Percentiles rank a stretch among this genome's conserved stretches.
Evolutionary conservation across 2,113 vertebrate genomes (phyloP).

Genomic region (Limanda limanda): DNA sequence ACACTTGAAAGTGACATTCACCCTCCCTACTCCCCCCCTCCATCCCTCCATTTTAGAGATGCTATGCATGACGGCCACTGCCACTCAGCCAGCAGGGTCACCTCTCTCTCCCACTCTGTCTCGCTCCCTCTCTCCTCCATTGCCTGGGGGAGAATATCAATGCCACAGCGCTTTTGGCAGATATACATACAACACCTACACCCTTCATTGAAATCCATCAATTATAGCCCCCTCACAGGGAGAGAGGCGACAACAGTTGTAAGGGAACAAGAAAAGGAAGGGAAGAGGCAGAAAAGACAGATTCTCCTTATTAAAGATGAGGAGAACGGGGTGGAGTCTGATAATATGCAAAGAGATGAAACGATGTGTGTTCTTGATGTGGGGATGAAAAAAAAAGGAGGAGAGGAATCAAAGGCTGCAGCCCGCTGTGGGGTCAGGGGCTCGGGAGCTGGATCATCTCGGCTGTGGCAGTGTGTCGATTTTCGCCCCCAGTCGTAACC

Average conservation of each 20-base stretch:
- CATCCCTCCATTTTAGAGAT: conserved; percentile 79
- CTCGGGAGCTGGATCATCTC: conserved; percentile 88
- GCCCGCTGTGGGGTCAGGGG: conserved; percentile 94
- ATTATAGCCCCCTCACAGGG: conserved; percentile 67
- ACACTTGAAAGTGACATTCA: conserved; percentile 88
- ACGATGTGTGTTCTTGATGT: conserved; percentile 90
- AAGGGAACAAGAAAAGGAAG: conserved; percentile 33
- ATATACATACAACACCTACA: conserved; percentile 80
- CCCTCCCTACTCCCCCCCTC: conserved; percentile 14
- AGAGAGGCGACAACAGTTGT: conserved; percentile 49
- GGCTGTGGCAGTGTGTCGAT: conserved; percentile 87
- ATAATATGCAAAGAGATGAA: conserved; percentile 91
- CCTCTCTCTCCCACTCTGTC: conserved; percentile 72
- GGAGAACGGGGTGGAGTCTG: conserved; percentile 84
- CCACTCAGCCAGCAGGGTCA: conserved; percentile 86
- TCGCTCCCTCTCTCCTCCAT: conserved; percentile 70
- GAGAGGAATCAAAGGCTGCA: conserved; percentile 94
- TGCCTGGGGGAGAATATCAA: conserved; percentile 84
- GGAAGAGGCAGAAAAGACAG: conserved; percentile 73
- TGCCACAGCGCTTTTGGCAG: conserved; percentile 77
- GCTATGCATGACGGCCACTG: conserved; percentile 83
- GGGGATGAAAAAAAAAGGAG: conserved; percentile 91
- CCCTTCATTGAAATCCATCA: conserved; percentile 77
- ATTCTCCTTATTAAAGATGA: conserved; percentile 87
- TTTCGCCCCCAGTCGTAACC: conserved; percentile 73